phyloP scores from a whole-genome alignment of 2,888 invertebrate species.

The Byasa hedistus region DNA sequence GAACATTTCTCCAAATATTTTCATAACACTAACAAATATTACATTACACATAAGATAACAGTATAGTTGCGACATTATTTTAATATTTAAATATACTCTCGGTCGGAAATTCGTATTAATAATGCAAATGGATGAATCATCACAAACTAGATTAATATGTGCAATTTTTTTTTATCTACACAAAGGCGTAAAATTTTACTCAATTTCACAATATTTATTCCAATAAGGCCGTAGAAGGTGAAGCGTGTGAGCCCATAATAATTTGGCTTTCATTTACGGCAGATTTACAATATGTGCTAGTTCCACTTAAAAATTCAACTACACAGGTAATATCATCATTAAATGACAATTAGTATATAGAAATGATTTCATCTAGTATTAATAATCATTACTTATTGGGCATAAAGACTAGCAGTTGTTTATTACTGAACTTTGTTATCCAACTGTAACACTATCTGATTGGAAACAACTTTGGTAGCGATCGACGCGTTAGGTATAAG shows the following conservation, averaged over 20 bases:
- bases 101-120: neutral
- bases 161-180: neutral
- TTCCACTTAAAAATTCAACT: no score
- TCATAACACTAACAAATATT: neutral
- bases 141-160: neutral
- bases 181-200: no score
- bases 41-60: neutral
- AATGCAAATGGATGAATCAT: neutral
- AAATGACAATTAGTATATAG: no score
- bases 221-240: no score
- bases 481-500: slow-evolving; percentile 94
- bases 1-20: neutral
- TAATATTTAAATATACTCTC: neutral
- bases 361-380: no score
- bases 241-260: no score
- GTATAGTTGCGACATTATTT: neutral
- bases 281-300: no score
- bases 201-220: no score
- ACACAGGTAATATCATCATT: neutral
- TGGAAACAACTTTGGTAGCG: slow-evolving; percentile 93
- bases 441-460: slow-evolving; percentile 85
- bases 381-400: no score
- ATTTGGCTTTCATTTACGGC: no score
- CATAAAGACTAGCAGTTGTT: neutral
- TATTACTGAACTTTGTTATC: slow-evolving; percentile 56